Evolutionary conservation across 1,140 invertebrate genomes (phyloP).

Genomic region (Aphelenchoides avenae): DNA sequence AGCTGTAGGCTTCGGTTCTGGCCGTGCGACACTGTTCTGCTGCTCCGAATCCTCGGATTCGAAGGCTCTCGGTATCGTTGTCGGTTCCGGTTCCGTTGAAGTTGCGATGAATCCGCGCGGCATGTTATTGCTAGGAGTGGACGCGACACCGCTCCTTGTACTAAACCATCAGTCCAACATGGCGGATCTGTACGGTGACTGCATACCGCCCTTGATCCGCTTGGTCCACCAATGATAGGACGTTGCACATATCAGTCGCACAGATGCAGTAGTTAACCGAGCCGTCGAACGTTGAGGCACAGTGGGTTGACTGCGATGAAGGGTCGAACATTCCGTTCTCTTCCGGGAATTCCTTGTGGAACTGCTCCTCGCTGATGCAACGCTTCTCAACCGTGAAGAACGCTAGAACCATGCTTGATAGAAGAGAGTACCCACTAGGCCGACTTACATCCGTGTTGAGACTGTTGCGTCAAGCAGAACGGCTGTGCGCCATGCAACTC

Average conservation of each 20-base stretch:
- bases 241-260: slow-evolving; percentile 25
- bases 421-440: not conserved
- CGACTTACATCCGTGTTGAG: slow-evolving; percentile 18
- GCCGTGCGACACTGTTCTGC: too few relatives aligned
- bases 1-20: too few relatives aligned
- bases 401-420: slow-evolving; percentile 10
- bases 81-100: too few relatives aligned
- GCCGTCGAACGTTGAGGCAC: slow-evolving; percentile 29
- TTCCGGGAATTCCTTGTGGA: slow-evolving; percentile 26
- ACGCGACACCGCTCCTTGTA: too few relatives aligned
- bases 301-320: slow-evolving; percentile 11
- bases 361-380: slow-evolving; percentile 22
- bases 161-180: too few relatives aligned
- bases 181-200: too few relatives aligned
- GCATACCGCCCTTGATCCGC: too few relatives aligned
- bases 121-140: too few relatives aligned
- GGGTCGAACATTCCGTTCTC: slow-evolving; percentile 12
- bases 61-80: too few relatives aligned
- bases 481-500: slow-evolving; percentile 6
- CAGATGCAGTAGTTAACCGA: slow-evolving; percentile 31
- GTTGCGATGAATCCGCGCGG: too few relatives aligned
- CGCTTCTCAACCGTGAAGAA: slow-evolving; percentile 30
- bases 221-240: slow-evolving; percentile 19
- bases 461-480: slow-evolving; percentile 31
- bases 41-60: too few relatives aligned